Evolutionary conservation across 2,888 invertebrate genomes (phyloP).

Genomic region (Mongoloraphidia duomilia): DNA sequence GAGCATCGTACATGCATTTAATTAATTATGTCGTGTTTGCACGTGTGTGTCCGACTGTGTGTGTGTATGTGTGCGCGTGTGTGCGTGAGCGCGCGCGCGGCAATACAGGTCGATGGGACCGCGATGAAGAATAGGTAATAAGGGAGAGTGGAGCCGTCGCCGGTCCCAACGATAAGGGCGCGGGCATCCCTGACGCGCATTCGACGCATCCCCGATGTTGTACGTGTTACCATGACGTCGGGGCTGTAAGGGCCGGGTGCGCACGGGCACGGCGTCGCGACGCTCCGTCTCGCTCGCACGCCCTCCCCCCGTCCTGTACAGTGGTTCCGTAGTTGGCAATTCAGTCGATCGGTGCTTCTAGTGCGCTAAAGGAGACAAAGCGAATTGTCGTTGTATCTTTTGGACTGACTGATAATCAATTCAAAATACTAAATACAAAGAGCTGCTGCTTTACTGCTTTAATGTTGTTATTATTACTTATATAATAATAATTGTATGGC

Average conservation of each 20-base stretch:
- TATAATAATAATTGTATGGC: too few relatives aligned
- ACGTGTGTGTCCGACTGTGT: too few relatives aligned
- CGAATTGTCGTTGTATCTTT: too few relatives aligned
- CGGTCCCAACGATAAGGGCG: constrained; percentile 12
- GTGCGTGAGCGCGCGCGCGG: too few relatives aligned
- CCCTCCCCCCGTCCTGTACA: constrained; percentile 16
- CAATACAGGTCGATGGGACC: constrained; percentile 15
- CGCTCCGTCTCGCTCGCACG: constrained; percentile 39
- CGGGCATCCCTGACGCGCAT: constrained; percentile 31
- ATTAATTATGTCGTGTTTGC: too few relatives aligned
- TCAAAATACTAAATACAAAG: neutral
- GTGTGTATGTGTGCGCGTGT: too few relatives aligned
- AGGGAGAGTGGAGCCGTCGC: constrained; percentile 10
- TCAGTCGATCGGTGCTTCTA: constrained; percentile 24
- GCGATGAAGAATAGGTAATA: constrained; percentile 9
- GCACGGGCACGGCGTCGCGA: constrained; percentile 28
- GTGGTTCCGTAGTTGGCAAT: constrained; percentile 21
- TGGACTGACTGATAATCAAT: neutral
- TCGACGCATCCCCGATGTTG: constrained; percentile 28
- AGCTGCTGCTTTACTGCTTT: too few relatives aligned
- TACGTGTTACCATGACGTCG: constrained; percentile 30
- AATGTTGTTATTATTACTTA: too few relatives aligned
- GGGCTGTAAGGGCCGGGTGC: constrained; percentile 26
- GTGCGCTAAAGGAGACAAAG: constrained; percentile 25
- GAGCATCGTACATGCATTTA: too few relatives aligned